phyloP scores from a whole-genome alignment of 2,797 vertebrate genomes.

The Eptatretus atami region DNA sequence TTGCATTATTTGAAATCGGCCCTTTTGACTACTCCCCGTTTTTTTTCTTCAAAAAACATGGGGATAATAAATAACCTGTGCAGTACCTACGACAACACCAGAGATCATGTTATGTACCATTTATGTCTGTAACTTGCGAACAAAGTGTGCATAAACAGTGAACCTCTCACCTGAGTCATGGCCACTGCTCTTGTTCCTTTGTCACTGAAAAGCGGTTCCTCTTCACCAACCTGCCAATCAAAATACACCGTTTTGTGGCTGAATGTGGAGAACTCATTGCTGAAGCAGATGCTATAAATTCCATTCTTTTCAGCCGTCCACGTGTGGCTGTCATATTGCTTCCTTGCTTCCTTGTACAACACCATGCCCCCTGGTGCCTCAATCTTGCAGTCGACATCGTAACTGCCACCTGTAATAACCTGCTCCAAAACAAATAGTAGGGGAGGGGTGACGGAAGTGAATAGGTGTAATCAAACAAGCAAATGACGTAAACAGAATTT shows the following conservation, averaged over 20 bases:
- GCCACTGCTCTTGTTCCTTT: slow-evolving; percentile 21
- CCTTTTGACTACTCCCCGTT: too few species aligned
- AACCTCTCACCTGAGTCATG: slow-evolving; percentile 33
- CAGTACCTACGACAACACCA: too few species aligned
- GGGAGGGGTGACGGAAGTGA: too few species aligned
- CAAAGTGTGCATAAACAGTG: too few species aligned
- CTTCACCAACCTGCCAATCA: slow-evolving; percentile 34
- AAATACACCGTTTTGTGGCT: slow-evolving; percentile 48
- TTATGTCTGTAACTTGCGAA: too few species aligned
- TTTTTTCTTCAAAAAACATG: too few species aligned
- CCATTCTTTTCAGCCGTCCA: slow-evolving; percentile 23
- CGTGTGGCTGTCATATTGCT: slow-evolving; percentile 44
- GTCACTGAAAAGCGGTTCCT: slow-evolving; percentile 23
- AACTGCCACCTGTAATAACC: slow-evolving; percentile 59
- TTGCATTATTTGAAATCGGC: too few species aligned
- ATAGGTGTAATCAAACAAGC: too few species aligned
- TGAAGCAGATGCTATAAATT: slow-evolving; percentile 45
- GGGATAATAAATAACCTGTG: too few species aligned
- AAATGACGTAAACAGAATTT: too few species aligned
- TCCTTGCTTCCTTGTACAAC: slow-evolving; percentile 39
- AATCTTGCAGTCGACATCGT: slow-evolving; percentile 49
- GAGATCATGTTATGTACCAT: too few species aligned
- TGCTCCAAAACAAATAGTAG: slow-evolving; percentile 11
- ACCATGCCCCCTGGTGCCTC: slow-evolving; percentile 25
- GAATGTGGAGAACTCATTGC: slow-evolving; percentile 64